Evolutionary conservation across 92 coral and sea anemone species (phyloP).

Genomic region (Actinernus sp.): DNA sequence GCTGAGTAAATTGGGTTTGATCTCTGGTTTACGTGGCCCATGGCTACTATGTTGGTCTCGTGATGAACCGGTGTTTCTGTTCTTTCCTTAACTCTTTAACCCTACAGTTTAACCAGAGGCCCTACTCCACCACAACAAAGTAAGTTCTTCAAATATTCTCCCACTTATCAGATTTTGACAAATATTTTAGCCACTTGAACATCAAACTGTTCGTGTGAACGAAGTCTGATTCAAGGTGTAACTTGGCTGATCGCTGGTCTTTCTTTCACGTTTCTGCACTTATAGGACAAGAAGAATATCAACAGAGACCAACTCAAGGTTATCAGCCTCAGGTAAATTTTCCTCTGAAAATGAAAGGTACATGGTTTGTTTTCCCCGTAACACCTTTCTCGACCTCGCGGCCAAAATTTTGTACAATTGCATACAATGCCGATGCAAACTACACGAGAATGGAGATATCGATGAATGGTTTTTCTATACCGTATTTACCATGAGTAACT

Average conservation of each 20-base stretch:
- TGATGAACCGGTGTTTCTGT: slow-evolving; percentile 64
- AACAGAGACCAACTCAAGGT: slow-evolving; percentile 37
- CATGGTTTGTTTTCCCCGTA: not conserved
- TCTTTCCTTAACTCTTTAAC: slow-evolving; percentile 63
- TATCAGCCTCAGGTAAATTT: slow-evolving; percentile 40
- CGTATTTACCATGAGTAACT: slow-evolving; percentile 1
- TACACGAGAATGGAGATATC: not conserved
- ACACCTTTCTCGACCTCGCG: not conserved
- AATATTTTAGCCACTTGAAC: too few relatives aligned
- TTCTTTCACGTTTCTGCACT: slow-evolving; percentile 9
- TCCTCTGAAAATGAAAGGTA: too few relatives aligned
- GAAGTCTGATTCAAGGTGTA: slow-evolving; percentile 1
- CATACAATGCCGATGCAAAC: slow-evolving; percentile 4
- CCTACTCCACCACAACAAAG: slow-evolving; percentile 81
- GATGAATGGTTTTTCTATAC: not conserved
- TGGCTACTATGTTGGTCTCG: slow-evolving; percentile 33
- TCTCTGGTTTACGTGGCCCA: slow-evolving; percentile 53
- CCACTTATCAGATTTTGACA: too few relatives aligned
- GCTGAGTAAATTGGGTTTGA: slow-evolving; percentile 10
- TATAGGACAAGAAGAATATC: slow-evolving; percentile 64
- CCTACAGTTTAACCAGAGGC: slow-evolving; percentile 73
- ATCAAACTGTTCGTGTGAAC: not conserved
- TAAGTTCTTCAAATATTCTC: slow-evolving; percentile 61
- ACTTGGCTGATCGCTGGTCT: slow-evolving; percentile 39
- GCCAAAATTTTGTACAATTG: too few relatives aligned